Conservation (phyloP, 2,797 vertebrate genomes). For the Paguma larvata region DNA sequence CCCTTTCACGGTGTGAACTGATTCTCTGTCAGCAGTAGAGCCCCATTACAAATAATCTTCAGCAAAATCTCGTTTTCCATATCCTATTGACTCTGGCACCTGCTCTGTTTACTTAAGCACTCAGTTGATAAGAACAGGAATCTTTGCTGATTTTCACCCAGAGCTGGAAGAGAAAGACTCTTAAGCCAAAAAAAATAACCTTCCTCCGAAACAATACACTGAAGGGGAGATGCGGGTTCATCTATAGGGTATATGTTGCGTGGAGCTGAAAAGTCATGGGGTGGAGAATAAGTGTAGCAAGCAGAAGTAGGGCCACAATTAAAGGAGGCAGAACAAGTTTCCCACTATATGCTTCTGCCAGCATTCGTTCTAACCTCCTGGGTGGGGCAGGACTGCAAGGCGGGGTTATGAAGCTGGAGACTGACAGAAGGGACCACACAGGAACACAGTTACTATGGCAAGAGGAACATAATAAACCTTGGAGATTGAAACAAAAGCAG, state of each 20-base stretch:
- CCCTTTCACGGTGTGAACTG: not conserved
- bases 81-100: constrained; percentile 70
- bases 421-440: not conserved
- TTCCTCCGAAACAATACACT: not conserved
- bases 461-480: too few species aligned
- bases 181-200: not conserved
- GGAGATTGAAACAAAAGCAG: not conserved
- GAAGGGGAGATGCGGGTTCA: not conserved
- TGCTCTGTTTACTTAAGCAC: constrained; percentile 66
- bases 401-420: not conserved
- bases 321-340: not conserved
- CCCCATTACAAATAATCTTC: constrained; percentile 62
- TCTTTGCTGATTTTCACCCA: constrained; percentile 62
- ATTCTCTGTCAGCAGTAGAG: not conserved
- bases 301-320: not conserved
- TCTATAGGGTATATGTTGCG: not conserved
- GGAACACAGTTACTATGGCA: not conserved
- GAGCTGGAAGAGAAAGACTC: constrained; percentile 56
- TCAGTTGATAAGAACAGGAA: constrained; percentile 75
- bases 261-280: not conserved
- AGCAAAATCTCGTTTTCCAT: constrained; percentile 67
- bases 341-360: accelerated
- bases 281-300: not conserved
- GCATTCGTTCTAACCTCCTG: not conserved
- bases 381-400: not conserved